Evolutionary conservation across 2,888 invertebrate genomes (phyloP).

Genomic region (Dynastes maya): DNA sequence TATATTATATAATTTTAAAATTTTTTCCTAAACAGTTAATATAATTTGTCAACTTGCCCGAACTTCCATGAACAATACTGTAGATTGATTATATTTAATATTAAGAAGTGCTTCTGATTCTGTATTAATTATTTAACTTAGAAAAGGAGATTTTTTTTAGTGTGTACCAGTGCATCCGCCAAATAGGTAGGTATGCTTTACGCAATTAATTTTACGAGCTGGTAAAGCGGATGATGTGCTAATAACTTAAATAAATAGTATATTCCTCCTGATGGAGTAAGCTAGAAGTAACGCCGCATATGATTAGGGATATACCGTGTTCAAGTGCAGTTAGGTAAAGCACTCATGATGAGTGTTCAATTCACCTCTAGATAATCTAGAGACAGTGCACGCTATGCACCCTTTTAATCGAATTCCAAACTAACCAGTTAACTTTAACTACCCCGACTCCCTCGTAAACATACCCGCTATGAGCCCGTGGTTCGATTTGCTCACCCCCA

Average conservation of each 20-base stretch:
- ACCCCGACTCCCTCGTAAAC: constrained; percentile 52
- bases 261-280: constrained; percentile 30
- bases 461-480: constrained; percentile 37
- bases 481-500: constrained; percentile 59
- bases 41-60: too few species aligned
- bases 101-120: too few species aligned
- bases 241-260: constrained; percentile 40
- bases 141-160: too few species aligned
- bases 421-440: constrained; percentile 58
- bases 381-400: constrained; percentile 59
- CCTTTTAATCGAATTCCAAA: constrained; percentile 59
- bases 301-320: constrained; percentile 57
- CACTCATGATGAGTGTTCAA: constrained; percentile 61
- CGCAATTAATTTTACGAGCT: constrained; percentile 24
- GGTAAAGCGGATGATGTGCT: constrained; percentile 12
- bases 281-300: constrained; percentile 50
- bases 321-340: constrained; percentile 57
- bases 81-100: too few species aligned
- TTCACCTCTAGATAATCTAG: constrained; percentile 58
- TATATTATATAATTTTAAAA: too few species aligned
- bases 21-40: too few species aligned
- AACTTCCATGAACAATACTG: too few species aligned
- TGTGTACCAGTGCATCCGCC: too few species aligned
- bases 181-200: background rate
- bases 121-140: too few species aligned